A percentile compares a stretch with the other conserved stretches of the same genome.
Evolutionary conservation across 2,113 vertebrate species (phyloP).

Genomic region (Gasterosteus aculeatus): DNA sequence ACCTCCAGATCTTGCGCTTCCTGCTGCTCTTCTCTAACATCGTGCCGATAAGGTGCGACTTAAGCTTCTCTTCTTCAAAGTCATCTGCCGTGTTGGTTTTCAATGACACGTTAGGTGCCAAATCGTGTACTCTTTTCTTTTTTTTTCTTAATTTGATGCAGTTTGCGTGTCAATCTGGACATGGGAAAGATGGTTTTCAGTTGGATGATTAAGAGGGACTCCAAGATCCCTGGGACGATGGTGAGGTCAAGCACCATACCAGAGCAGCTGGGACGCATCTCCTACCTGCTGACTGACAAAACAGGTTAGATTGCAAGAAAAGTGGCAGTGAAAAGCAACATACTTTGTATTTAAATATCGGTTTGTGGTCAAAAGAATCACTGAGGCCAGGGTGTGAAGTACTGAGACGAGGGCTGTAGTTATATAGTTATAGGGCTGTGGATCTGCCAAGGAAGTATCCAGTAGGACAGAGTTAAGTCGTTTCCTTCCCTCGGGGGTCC

Average conservation of each 20-base stretch:
- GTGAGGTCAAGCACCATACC: constrained; percentile 97
- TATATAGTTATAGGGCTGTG: constrained; percentile 34
- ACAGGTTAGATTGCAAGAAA: constrained; percentile 83
- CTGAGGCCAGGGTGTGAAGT: constrained; percentile 1
- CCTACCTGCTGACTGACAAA: constrained; percentile 97
- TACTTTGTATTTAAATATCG: accelerated
- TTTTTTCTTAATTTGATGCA: constrained; percentile 48
- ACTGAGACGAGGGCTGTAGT: constrained; percentile 25
- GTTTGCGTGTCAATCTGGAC: constrained; percentile 95
- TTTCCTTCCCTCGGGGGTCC: constrained; percentile 45
- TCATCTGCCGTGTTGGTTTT: not conserved
- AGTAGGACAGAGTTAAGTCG: constrained; percentile 44
- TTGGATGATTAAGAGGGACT: constrained; percentile 97
- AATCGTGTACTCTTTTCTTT: not conserved
- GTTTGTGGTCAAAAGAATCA: constrained; percentile 11
- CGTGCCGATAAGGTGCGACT: constrained; percentile 92
- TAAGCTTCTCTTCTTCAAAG: not conserved
- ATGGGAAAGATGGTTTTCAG: constrained; percentile 99
- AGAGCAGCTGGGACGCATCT: constrained; percentile 95
- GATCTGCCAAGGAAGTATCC: constrained; percentile 46
- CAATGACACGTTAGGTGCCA: not conserved
- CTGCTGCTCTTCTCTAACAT: constrained; percentile 96
- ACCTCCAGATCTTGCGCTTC: constrained; percentile 97
- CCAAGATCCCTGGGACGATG: constrained; percentile 94
- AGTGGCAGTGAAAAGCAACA: not conserved